Percentiles rank a stretch among this genome's conserved stretches.
These are phyloP conservation scores for Caiman crocodilus DNA, from an alignment of 2,797 vertebrate genomes.

Conservation along the genomic window DNA sequence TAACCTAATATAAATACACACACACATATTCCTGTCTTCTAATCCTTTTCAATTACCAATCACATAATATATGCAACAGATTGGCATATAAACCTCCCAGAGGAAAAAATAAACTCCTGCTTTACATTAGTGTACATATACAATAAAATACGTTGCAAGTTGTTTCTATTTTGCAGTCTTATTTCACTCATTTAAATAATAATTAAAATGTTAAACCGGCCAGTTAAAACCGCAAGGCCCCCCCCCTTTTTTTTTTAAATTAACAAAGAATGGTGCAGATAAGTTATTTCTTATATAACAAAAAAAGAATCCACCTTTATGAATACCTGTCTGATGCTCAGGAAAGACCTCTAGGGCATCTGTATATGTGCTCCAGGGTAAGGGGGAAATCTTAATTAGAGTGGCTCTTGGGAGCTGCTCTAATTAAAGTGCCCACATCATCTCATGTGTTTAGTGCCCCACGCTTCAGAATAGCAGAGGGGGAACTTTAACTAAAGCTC, in stretches of 20 bases:
- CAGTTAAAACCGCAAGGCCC: background rate
- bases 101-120: background rate
- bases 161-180: background rate
- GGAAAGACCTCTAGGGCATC: background rate
- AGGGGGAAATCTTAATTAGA: too few relatives aligned
- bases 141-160: background rate
- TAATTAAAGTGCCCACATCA: too few relatives aligned
- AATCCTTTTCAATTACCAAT: background rate
- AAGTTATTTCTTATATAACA: background rate
- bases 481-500: too few relatives aligned
- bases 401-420: too few relatives aligned
- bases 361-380: too few relatives aligned
- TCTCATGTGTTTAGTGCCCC: too few relatives aligned
- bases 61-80: background rate
- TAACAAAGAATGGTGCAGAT: too few relatives aligned
- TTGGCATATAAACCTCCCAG: background rate
- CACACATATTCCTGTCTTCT: background rate
- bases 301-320: accelerated
- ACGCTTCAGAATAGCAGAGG: too few relatives aligned
- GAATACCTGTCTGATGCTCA: background rate
- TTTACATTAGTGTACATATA: background rate
- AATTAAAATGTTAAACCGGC: background rate
- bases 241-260: too few relatives aligned
- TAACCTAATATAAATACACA: too few relatives aligned
- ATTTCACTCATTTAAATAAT: background rate